Evolutionary conservation across 2,888 invertebrate genomes (phyloP), one percentile per base, ranked within the genome.

Genomic region (Eupithecia dodoneata): DNA sequence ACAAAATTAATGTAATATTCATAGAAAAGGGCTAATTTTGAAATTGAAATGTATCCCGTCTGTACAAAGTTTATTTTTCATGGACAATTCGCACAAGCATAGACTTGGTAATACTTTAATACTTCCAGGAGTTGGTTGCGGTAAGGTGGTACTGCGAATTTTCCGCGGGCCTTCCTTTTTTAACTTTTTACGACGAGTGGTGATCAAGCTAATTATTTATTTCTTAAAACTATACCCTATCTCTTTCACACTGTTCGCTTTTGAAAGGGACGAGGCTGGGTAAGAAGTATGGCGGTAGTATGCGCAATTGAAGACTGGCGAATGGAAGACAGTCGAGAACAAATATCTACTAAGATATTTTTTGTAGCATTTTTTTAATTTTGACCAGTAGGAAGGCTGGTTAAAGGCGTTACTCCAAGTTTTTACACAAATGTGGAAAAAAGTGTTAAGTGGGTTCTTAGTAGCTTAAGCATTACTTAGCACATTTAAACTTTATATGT

Each of bases 61-160:
- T 55, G 49, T 2, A 45, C 71, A 80, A 59, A 75, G 74, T 73
- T 12, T 72, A 77, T 66, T 76, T 69, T 72, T 18, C 30, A 41
- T 66, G 12, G 18, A 10, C 41, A 67, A 63, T 41, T 52, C 52
- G 13, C 66, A 7, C 42, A 15, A 65, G 45, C 84, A 81, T 85
- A 79, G 79, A 83, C 80, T 84, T 84, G 81, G 74, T 83, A 85
- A 85, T 83, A 78, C 45, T 87, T 87, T 83, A 85, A 85, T 83
- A 78, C 42, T 87, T 87, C 87, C 81, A 79, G 80, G 88, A 85
- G 75, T 77, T 76, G 55, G 74, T 76, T 41, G 78, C 79, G 82
- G 83, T 77, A 76, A 79, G 79, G 73, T 69, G 81, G 66, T 87
- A 86, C 87, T 73, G 82, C 85, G 87, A 87, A 87, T 79, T 84